Evolutionary conservation across 2,797 vertebrate genomes (phyloP).

Genomic region (Meriones psammophilus): DNA sequence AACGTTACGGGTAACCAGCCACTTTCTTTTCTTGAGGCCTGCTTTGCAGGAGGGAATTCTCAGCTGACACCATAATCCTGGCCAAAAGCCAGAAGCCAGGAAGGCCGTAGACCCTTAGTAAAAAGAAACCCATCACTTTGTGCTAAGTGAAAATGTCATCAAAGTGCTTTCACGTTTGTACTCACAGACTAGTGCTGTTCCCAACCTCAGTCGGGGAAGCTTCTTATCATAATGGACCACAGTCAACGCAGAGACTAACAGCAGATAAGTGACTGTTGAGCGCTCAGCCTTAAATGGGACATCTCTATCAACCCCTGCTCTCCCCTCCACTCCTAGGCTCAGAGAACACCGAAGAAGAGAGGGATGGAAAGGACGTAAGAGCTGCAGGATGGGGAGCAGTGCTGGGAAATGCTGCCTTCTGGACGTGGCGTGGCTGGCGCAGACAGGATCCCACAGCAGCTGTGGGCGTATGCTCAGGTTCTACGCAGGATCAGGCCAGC

Average conservation of each 20-base stretch:
- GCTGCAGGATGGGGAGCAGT: no score
- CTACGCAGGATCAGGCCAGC: not conserved
- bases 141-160: no score
- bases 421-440: rapidly evolving
- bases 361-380: not conserved
- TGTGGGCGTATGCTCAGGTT: not conserved
- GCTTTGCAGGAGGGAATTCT: not conserved
- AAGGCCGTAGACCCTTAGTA: not conserved
- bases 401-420: no score
- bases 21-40: not conserved
- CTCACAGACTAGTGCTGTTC: not conserved
- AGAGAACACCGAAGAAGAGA: not conserved
- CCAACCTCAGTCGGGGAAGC: not conserved
- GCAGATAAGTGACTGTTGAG: not conserved
- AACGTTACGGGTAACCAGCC: no score
- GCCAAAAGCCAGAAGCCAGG: not conserved
- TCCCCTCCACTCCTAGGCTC: not conserved
- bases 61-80: not conserved
- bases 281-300: not conserved
- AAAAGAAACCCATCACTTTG: not conserved
- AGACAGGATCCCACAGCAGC: no score
- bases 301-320: not conserved
- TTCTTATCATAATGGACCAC: not conserved
- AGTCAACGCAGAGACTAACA: not conserved
- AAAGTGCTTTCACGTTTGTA: not conserved